Evolutionary conservation across 2,797 vertebrate genomes (phyloP).

Genomic region (Darevskia mixta): DNA sequence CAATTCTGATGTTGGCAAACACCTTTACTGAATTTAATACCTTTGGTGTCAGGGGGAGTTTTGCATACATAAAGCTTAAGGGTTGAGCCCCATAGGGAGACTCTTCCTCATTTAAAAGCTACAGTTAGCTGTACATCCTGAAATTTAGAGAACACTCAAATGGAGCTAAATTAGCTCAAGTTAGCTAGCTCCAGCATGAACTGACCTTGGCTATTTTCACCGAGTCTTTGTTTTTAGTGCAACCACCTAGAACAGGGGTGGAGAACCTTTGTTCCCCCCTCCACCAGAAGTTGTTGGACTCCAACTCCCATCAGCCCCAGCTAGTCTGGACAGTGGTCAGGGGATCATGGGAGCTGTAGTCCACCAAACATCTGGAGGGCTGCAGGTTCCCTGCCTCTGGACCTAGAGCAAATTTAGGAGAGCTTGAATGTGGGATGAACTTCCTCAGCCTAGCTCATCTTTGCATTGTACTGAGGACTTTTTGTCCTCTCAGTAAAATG

Average conservation of each 20-base stretch:
- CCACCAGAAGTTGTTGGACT: not conserved
- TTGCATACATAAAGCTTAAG: slow-evolving; percentile 3
- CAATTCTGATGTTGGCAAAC: slow-evolving; percentile 19
- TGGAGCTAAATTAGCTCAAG: not conserved
- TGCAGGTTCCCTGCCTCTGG: not conserved
- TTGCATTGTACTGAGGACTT: not conserved
- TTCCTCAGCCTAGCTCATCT: not conserved
- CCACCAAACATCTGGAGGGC: not conserved
- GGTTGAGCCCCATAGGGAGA: not conserved
- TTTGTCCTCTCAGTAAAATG: not conserved
- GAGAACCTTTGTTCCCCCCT: too few species aligned
- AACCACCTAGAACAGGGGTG: not conserved
- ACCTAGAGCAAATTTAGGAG: not conserved
- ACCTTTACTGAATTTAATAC: slow-evolving; percentile 24
- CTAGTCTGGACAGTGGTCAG: not conserved
- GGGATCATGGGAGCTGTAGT: not conserved
- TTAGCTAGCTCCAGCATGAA: not conserved
- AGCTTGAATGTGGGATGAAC: not conserved
- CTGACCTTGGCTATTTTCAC: slow-evolving; percentile 7
- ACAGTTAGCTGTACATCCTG: not conserved
- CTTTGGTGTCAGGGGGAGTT: not conserved
- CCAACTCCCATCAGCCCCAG: not conserved
- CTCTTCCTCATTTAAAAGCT: not conserved
- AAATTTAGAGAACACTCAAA: not conserved
- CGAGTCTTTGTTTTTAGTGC: not conserved